Evolutionary conservation across 2,113 vertebrate species (phyloP), one percentile per base, ranked within the genome.

Genomic region (Megaceryle torquata): DNA sequence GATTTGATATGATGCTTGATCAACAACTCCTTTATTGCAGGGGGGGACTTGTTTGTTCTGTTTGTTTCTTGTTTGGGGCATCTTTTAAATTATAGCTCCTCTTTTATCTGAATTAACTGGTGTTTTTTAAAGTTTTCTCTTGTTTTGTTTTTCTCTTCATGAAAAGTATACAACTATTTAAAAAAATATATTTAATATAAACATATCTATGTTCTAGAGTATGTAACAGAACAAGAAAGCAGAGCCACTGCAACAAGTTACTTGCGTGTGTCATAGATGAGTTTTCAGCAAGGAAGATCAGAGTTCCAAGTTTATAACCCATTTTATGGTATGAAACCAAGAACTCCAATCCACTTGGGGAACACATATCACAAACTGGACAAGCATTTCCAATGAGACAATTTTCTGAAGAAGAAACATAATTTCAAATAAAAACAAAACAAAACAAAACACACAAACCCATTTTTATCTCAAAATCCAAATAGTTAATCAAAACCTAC

Each of bases 151-250:
- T 53, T 46, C 31, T 51, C 48, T n/a, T 83, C 25, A 67, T 10
- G 41, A 57, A 75, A 94, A 59, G 11, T 18, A 64, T 6, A 29
- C 4, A 51, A 31, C 15, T 59, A 54, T 54, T 91, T 51, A 44
- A 63, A 78, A 50, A 20, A 74, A 33, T 61, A 67, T n/a, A 28
- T 57, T 69, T 80, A 10, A n/a, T 53, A 46, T 14, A 60, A 69
- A 53, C 50, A 57, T 1, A 1, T 20, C 18, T 28, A 13, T 35
- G 28, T 31, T 53, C 44, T 31, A 2, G 0, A 79, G n/a, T 5
- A 44, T 6, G 19, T 26, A 54, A 57, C 15, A 63, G 54, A 77
- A 75, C 0, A 11, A 81, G 31, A 76, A 72, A 44, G 29, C 26
- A 86, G 54, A 93, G 46, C 15, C 51, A 15, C 51, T 67, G 41